These are phyloP conservation scores for Luidia sarsii DNA, from an alignment of 53 echinoderm and acorn worm genomes.

Conservation along the genomic window DNA sequence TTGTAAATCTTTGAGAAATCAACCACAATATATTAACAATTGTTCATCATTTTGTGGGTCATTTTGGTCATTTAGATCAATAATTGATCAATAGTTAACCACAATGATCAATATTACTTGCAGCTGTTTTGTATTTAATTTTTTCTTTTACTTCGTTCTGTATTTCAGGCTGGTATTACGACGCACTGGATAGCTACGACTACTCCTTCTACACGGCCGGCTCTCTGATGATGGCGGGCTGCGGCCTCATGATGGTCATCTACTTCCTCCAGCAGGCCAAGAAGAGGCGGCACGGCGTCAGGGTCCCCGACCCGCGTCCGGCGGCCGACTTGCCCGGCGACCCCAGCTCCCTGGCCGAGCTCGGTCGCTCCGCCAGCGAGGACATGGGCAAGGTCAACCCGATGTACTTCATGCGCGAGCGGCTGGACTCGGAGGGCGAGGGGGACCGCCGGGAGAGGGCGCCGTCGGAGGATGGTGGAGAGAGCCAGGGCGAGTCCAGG, in stretches of 20 bases:
- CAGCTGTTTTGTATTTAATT: no score
- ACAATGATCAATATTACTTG: no score
- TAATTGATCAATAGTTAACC: no score
- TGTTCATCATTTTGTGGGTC: no score
- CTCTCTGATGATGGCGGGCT: constrained; percentile 15
- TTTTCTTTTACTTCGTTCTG: background rate
- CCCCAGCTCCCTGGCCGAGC: background rate
- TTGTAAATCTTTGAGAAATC: no score
- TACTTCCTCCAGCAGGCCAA: constrained; percentile 10
- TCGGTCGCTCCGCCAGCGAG: background rate
- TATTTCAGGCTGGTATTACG: constrained; percentile 48
- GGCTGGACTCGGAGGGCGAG: background rate
- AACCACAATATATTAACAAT: no score
- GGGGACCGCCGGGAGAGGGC: no score
- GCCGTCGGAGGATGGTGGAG: no score
- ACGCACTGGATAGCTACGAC: constrained; percentile 22
- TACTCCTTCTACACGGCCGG: constrained; percentile 36
- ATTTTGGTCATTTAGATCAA: no score
- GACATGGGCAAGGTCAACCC: constrained; percentile 36
- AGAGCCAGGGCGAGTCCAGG: no score
- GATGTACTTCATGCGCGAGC: constrained; percentile 24
- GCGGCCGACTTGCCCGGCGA: background rate
- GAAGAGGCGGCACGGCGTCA: background rate
- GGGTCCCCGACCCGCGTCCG: no score
- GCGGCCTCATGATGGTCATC: background rate